phyloP scores from a whole-genome alignment of 2,888 invertebrate species.

The Zele albiditarsus region DNA sequence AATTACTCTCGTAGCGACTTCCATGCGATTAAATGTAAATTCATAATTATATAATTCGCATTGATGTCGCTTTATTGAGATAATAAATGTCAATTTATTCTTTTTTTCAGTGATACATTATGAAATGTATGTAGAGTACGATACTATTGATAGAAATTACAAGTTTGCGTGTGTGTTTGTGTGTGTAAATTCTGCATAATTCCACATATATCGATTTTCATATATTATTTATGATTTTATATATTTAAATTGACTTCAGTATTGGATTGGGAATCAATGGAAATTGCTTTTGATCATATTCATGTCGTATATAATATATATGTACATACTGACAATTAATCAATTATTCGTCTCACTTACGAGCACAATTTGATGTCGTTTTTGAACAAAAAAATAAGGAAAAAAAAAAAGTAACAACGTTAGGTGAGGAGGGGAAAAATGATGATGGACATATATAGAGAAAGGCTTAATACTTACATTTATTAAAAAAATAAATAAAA shows the following conservation, averaged over 20 bases:
- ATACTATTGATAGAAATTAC: not conserved
- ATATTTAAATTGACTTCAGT: not conserved
- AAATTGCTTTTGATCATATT: slow-evolving; percentile 3
- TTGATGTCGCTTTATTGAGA: not conserved
- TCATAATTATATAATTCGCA: not conserved
- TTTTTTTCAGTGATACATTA: not conserved
- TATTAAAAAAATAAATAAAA: not conserved
- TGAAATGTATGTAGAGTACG: not conserved
- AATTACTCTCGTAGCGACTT: not conserved
- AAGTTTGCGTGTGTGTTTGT: slow-evolving; percentile 1
- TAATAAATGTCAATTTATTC: not conserved
- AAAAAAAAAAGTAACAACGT: not conserved
- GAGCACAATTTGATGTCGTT: slow-evolving; percentile 40
- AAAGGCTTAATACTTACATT: slow-evolving; percentile 32
- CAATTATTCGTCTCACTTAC: slow-evolving; percentile 25
- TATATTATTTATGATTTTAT: not conserved
- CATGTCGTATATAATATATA: not conserved
- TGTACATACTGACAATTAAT: slow-evolving; percentile 4
- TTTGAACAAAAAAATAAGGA: slow-evolving; percentile 15
- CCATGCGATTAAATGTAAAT: not conserved
- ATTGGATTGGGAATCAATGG: not conserved
- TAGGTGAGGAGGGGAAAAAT: not conserved
- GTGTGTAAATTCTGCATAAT: not conserved
- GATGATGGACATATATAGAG: not conserved
- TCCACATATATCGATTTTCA: not conserved